Percentiles rank a stretch among this genome's conserved stretches.
Conservation (phyloP, 2,113 vertebrate genomes). For the Macroglossus sobrinus region DNA sequence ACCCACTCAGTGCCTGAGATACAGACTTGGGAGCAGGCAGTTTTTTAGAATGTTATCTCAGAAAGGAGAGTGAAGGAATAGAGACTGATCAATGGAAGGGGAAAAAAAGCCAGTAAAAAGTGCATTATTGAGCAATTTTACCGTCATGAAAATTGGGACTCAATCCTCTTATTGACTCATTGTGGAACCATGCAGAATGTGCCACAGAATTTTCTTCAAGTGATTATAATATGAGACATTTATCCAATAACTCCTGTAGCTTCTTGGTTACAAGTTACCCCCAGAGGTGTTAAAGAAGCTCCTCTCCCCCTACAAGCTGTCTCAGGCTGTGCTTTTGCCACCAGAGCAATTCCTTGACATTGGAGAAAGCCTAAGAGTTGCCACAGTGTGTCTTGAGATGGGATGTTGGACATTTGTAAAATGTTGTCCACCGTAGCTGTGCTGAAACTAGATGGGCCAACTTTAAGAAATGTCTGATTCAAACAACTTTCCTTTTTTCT, state of each 20-base stretch:
- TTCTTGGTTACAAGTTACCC: neutral
- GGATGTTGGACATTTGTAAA: neutral
- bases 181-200: neutral
- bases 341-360: neutral
- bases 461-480: neutral
- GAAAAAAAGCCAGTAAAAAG: neutral
- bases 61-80: neutral
- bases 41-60: neutral
- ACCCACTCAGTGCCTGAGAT: neutral
- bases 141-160: neutral
- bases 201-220: neutral
- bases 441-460: neutral
- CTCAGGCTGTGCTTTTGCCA: neutral
- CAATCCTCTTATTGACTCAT: neutral
- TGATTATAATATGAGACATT: neutral
- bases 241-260: neutral
- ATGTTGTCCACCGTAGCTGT: neutral
- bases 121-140: neutral
- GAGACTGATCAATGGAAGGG: neutral
- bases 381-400: neutral
- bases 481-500: neutral
- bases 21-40: neutral
- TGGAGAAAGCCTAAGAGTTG: neutral
- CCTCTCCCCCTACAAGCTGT: rapidly evolving
- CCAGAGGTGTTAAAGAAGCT: neutral